Conservation (phyloP, 2,888 invertebrate genomes). For the Artemia sinica region DNA sequence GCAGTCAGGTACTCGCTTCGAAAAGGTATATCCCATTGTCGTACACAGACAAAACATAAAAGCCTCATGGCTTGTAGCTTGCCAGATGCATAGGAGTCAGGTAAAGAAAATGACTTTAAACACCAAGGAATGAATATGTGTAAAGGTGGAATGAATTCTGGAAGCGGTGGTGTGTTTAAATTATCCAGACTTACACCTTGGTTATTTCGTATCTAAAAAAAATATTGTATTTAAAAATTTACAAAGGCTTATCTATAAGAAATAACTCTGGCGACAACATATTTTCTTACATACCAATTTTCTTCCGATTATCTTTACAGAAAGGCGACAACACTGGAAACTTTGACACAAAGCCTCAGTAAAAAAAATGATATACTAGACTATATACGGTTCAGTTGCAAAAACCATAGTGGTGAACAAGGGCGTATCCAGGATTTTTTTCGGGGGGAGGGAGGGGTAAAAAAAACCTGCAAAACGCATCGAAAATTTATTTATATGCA, state of each 20-base stretch:
- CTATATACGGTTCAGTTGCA: not conserved
- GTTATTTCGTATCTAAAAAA: slow-evolving; percentile 46
- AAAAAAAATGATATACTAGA: not conserved
- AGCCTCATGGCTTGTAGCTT: slow-evolving; percentile 70
- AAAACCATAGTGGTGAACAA: too few relatives aligned
- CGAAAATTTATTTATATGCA: too few relatives aligned
- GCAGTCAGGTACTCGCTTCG: slow-evolving; percentile 56
- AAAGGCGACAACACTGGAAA: not conserved
- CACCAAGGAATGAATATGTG: slow-evolving; percentile 85
- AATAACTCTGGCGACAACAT: not conserved
- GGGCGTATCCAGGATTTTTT: too few relatives aligned
- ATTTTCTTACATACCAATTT: slow-evolving; percentile 16
- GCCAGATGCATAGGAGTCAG: slow-evolving; percentile 52
- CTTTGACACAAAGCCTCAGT: not conserved
- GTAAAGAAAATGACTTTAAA: slow-evolving; percentile 54
- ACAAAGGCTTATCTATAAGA: too few relatives aligned
- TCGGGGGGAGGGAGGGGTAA: too few relatives aligned
- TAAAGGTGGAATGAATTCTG: slow-evolving; percentile 61
- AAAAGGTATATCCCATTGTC: slow-evolving; percentile 55
- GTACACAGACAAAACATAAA: slow-evolving; percentile 58
- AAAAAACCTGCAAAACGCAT: too few relatives aligned
- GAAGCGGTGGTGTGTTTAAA: slow-evolving; percentile 52
- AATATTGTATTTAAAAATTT: slow-evolving; percentile 18
- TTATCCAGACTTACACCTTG: slow-evolving; percentile 60
- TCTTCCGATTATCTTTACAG: slow-evolving; percentile 8